A percentile compares a stretch with the other conserved stretches of the same genome.
phyloP scores from a whole-genome alignment of 2,797 vertebrate species.

The Thripadectes ignobilis region DNA sequence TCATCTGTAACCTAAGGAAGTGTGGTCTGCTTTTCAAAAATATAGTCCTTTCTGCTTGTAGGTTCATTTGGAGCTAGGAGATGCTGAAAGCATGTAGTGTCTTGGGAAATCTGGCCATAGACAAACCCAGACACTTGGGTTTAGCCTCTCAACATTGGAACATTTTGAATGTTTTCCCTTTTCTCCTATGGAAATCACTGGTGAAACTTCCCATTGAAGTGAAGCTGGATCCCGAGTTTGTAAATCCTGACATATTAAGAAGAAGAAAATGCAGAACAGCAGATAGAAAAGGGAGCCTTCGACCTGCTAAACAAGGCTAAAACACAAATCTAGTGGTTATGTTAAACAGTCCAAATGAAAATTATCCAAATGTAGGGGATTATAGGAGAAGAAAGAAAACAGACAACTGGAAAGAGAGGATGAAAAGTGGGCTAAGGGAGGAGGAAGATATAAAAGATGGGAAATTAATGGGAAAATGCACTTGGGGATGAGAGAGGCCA shows the following conservation, averaged over 20 bases:
- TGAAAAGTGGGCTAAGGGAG: constrained; percentile 16
- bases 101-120: neutral
- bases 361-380: constrained; percentile 45
- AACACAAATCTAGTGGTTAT: constrained; percentile 62
- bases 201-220: neutral
- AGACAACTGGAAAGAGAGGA: neutral
- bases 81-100: neutral
- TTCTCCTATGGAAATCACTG: neutral
- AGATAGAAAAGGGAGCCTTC: constrained; percentile 5
- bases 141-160: neutral
- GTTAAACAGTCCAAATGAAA: constrained; percentile 48
- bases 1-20: neutral
- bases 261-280: constrained; percentile 7
- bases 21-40: neutral
- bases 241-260: neutral
- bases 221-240: neutral
- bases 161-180: neutral
- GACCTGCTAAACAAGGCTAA: constrained; percentile 40
- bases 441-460: neutral
- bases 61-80: neutral
- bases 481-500: neutral
- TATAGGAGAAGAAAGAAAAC: constrained; percentile 39
- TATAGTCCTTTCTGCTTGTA: neutral
- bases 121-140: neutral
- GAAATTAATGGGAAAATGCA: constrained; percentile 25